Conservation (phyloP, 2,797 vertebrate species). For the Tenualosa ilisha region DNA sequence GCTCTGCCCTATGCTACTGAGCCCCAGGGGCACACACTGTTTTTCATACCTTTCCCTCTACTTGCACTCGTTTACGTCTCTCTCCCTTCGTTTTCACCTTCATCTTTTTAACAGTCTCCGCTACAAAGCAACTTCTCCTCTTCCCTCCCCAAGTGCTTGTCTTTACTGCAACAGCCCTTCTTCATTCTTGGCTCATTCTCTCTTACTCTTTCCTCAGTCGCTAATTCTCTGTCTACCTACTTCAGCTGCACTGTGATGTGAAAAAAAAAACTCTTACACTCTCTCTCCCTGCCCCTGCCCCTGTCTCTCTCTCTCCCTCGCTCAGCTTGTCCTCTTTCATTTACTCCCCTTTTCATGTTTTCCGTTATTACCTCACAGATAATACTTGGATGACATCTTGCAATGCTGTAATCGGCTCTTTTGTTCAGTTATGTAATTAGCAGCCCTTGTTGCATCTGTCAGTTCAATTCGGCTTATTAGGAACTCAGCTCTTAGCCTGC, state of each 20-base stretch:
- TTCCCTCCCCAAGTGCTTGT: background rate
- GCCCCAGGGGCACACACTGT: background rate
- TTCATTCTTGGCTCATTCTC: conserved; percentile 11
- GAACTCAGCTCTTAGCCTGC: background rate
- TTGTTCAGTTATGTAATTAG: conserved; percentile 7
- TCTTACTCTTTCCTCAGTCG: conserved; percentile 20
- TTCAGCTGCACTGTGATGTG: background rate
- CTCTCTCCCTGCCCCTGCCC: background rate
- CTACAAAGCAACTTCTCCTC: background rate
- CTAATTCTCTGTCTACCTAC: background rate
- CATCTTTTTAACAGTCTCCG: background rate
- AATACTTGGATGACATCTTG: conserved; percentile 10
- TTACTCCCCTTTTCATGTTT: conserved; percentile 26
- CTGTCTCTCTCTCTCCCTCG: background rate
- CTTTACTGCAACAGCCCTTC: background rate
- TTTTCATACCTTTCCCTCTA: background rate
- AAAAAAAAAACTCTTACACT: background rate
- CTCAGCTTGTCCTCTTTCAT: background rate
- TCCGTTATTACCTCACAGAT: conserved; percentile 11
- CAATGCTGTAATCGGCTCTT: conserved; percentile 28
- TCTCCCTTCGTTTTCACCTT: background rate
- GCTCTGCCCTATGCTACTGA: background rate
- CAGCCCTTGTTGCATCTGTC: conserved; percentile 22
- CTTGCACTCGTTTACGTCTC: background rate
- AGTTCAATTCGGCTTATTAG: background rate